Percentiles rank a stretch among this genome's conserved stretches.
Conservation (phyloP, 2,888 invertebrate genomes). For the Notodonta ziczac region DNA sequence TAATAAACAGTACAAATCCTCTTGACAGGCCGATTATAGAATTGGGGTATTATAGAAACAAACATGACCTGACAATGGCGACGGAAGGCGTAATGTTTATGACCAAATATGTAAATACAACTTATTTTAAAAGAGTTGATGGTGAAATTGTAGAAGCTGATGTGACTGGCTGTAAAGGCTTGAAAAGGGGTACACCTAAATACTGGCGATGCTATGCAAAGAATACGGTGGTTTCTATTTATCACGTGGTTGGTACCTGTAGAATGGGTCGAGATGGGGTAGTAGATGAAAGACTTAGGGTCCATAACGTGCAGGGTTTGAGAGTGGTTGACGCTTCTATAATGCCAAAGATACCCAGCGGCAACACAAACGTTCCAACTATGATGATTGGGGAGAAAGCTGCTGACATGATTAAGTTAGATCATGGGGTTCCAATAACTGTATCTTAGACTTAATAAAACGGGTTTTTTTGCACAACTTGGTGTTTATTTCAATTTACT, state of each 20-base stretch:
- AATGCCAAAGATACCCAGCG: slow-evolving; percentile 69
- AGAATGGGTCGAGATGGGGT: slow-evolving; percentile 68
- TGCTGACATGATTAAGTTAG: slow-evolving; percentile 71
- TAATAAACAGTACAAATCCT: slow-evolving; percentile 58
- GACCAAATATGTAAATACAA: slow-evolving; percentile 53
- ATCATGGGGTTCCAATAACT: slow-evolving; percentile 26
- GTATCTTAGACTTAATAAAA: neutral
- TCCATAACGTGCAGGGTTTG: slow-evolving; percentile 57
- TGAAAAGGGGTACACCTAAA: slow-evolving; percentile 77
- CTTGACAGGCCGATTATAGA: slow-evolving; percentile 63
- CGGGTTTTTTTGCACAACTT: too few relatives aligned
- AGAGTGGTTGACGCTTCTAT: slow-evolving; percentile 72
- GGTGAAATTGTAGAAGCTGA: slow-evolving; percentile 51
- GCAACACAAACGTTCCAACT: slow-evolving; percentile 68
- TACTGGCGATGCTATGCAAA: slow-evolving; percentile 87
- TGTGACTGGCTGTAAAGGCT: slow-evolving; percentile 80
- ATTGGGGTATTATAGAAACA: slow-evolving; percentile 59
- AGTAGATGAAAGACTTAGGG: slow-evolving; percentile 63
- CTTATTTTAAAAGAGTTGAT: slow-evolving; percentile 53
- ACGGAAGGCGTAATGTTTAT: slow-evolving; percentile 60
- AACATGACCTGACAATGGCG: slow-evolving; percentile 50
- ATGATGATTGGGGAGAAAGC: slow-evolving; percentile 79
- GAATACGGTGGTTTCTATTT: slow-evolving; percentile 82
- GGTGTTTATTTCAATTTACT: too few relatives aligned
- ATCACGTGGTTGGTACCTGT: slow-evolving; percentile 84